Evolutionary conservation across 53 echinoderm and acorn worm genomes (phyloP), one percentile per base, ranked within the genome.

Genomic region (Hippasteria phrygiana): DNA sequence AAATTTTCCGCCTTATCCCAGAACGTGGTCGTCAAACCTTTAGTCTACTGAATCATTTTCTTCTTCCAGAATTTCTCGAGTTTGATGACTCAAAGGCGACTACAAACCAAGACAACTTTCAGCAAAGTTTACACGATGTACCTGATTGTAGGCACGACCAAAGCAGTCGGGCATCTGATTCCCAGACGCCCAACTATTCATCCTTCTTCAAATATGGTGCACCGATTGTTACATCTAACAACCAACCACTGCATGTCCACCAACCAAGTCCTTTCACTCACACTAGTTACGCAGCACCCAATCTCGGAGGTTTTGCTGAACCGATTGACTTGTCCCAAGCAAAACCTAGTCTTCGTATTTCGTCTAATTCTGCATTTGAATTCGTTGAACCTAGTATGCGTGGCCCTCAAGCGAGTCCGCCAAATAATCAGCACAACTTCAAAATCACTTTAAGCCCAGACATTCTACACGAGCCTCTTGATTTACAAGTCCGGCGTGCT

Each of bases 401-500:
- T 12, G 32, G 0, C 16, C 4, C 66, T 3, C 48, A 43, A 4
- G 31, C 63, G 17, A 29, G 26, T 27, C 36, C 34, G 8, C 4
- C 2, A 0, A 59, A 13, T 4, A n/a, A 12, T 17, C 32, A 48
- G 5, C 40, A 38, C 16, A 16, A 26, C 75, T 28, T 34, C 51
- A 31, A 75, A 28, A 10, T 16, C 41, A 42, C 8, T 43, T 2
- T 13, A 17, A 50, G 36, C 2, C 27, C 12, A 75, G 51, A 75
- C 33, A 4, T 66, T 18, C 3, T 18, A 18, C 10, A 93, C 22
- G 90, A 93, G 43, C 93, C 93, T 28, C 84, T 93, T 0, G 80
- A 93, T 83, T 63, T 93, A 13, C 88, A 91, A 40, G 42, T 91
- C 27, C 65, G 64, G 37, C 79, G 71, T 16, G 33, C 64, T 46